phyloP scores from a whole-genome alignment of 2,888 invertebrate species.

The Meliscaeva auricollis region DNA sequence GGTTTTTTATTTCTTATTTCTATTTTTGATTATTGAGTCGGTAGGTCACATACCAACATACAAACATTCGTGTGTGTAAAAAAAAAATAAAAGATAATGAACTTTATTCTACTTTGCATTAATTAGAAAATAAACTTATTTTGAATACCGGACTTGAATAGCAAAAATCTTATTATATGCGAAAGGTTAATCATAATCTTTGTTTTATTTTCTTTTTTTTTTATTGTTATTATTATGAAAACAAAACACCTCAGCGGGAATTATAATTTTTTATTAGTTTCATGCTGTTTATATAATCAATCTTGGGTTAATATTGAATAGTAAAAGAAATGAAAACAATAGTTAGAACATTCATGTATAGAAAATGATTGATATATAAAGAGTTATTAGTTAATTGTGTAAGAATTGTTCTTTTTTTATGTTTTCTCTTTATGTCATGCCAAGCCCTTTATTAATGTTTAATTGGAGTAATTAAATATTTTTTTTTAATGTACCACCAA shows the following conservation, averaged over 20 bases:
- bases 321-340: constrained; percentile 19
- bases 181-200: neutral
- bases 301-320: neutral
- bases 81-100: neutral
- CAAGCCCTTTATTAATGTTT: constrained; percentile 2
- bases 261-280: constrained; percentile 23
- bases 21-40: neutral
- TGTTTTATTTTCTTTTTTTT: neutral
- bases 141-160: constrained; percentile 22
- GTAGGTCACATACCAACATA: neutral
- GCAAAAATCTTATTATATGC: neutral
- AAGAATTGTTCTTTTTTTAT: neutral
- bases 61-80: neutral
- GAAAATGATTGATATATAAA: constrained; percentile 13
- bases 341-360: constrained; percentile 2
- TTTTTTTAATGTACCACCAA: constrained; percentile 9
- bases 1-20: neutral
- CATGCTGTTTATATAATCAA: constrained; percentile 15
- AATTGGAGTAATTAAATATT: constrained; percentile 11
- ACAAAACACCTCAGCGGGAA: constrained; percentile 5
- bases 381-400: neutral
- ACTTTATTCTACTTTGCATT: constrained; percentile 23
- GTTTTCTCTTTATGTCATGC: neutral
- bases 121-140: neutral
- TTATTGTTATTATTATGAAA: neutral